Conservation (phyloP, 2,113 vertebrate species). For the Catharus fuscescens region DNA sequence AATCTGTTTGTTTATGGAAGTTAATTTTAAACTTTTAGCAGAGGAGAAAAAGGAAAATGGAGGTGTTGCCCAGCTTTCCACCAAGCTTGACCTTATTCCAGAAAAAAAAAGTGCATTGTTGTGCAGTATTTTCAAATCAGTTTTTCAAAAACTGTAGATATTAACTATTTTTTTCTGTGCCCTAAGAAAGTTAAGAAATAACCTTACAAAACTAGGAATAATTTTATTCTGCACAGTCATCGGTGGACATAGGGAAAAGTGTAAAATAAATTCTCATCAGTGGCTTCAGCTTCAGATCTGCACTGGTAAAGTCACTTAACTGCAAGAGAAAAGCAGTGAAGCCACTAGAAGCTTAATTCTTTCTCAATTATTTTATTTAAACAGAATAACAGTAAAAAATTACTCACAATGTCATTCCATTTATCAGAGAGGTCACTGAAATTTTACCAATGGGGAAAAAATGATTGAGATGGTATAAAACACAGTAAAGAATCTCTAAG, state of each 20-base stretch:
- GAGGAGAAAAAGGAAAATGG: slow-evolving; percentile 12
- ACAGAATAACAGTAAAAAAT: neutral
- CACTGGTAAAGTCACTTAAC: neutral
- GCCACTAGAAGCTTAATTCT: neutral
- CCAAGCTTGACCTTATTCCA: slow-evolving; percentile 12
- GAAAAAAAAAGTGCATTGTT: neutral
- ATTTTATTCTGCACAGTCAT: neutral
- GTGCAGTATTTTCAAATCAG: neutral
- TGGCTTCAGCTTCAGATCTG: neutral
- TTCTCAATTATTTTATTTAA: neutral
- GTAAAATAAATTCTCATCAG: neutral
- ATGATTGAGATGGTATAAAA: neutral
- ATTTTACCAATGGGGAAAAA: neutral
- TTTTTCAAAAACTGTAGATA: slow-evolving; percentile 2
- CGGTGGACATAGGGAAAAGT: neutral
- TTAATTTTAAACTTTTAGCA: slow-evolving; percentile 58
- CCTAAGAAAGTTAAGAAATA: neutral
- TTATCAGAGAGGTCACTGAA: neutral
- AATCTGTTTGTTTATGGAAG: slow-evolving; percentile 58
- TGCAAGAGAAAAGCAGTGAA: neutral
- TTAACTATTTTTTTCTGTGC: neutral
- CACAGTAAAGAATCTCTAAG: neutral
- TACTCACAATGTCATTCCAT: neutral
- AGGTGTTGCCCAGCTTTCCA: slow-evolving; percentile 40
- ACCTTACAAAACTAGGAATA: neutral